Conservation (phyloP, 2,797 vertebrate species). For the Rhincodon typus region DNA sequence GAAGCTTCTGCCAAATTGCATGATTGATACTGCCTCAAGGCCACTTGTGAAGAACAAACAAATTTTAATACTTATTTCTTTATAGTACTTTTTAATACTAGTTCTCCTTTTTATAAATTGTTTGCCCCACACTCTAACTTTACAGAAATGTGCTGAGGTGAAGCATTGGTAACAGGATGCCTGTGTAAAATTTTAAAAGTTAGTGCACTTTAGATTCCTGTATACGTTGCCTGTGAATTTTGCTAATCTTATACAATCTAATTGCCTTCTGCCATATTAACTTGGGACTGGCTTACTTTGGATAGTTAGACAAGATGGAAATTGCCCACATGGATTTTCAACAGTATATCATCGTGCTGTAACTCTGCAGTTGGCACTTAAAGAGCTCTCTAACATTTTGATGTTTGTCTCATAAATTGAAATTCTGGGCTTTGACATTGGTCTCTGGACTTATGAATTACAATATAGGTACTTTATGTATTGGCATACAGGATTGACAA, state of each 20-base stretch:
- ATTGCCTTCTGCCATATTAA: background rate
- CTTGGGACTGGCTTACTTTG: background rate
- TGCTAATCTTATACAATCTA: background rate
- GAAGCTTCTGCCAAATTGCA: too few species aligned
- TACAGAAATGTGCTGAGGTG: background rate
- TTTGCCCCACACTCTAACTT: too few species aligned
- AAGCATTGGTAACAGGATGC: background rate
- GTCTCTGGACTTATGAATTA: background rate
- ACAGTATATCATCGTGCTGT: background rate
- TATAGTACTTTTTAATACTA: too few species aligned
- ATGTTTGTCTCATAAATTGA: background rate
- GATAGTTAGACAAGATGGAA: background rate
- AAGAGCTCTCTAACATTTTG: background rate
- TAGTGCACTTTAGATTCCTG: background rate
- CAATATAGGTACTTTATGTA: background rate
- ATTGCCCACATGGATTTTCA: background rate
- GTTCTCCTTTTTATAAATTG: too few species aligned
- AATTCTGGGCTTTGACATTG: background rate
- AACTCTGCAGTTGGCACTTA: background rate
- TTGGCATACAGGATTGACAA: background rate
- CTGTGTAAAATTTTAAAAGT: background rate
- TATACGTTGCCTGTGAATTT: background rate
- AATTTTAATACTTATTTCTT: background rate
- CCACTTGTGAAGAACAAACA: background rate
- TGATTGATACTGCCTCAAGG: background rate